Evolutionary conservation across 2,888 invertebrate genomes (phyloP).

Genomic region (Didymodactylos carnosus): DNA sequence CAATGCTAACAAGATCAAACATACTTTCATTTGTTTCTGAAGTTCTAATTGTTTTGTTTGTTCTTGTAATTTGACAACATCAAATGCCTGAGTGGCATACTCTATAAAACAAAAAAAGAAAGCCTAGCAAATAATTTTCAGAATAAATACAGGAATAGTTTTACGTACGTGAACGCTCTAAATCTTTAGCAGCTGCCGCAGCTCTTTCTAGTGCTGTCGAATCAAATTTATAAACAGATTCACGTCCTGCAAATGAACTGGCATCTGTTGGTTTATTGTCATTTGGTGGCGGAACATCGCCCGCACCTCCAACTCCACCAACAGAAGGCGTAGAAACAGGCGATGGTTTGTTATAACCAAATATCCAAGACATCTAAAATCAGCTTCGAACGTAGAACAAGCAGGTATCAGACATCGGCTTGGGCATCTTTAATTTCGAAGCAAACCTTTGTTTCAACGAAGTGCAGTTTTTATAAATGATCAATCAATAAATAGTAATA

Average conservation of each 20-base stretch:
- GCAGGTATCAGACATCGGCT: too few relatives aligned
- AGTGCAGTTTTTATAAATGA: too few relatives aligned
- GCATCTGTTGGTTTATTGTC: too few relatives aligned
- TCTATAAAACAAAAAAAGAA: slow-evolving; percentile 41
- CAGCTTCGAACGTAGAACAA: too few relatives aligned
- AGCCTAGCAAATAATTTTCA: too few relatives aligned
- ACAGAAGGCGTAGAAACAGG: slow-evolving; percentile 14
- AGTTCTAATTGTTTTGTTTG: slow-evolving; percentile 65
- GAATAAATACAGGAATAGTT: neutral
- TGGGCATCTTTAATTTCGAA: too few relatives aligned
- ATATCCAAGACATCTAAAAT: slow-evolving; percentile 67
- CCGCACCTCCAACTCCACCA: slow-evolving; percentile 19
- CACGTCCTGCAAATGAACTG: slow-evolving; percentile 15
- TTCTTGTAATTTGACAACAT: slow-evolving; percentile 79
- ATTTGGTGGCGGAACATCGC: slow-evolving; percentile 21
- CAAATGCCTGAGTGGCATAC: slow-evolving; percentile 76
- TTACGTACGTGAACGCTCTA: slow-evolving; percentile 43
- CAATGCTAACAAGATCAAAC: neutral
- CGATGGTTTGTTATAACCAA: slow-evolving; percentile 49
- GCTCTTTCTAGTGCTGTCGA: slow-evolving; percentile 90
- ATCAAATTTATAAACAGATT: slow-evolving; percentile 46
- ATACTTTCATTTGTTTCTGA: slow-evolving; percentile 56
- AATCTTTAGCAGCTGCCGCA: slow-evolving; percentile 77
- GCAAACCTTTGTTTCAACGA: too few relatives aligned
- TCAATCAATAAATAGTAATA: too few relatives aligned